Evolutionary conservation across 2,797 vertebrate genomes (phyloP).

Genomic region (Sternarchorhynchus goeldii): DNA sequence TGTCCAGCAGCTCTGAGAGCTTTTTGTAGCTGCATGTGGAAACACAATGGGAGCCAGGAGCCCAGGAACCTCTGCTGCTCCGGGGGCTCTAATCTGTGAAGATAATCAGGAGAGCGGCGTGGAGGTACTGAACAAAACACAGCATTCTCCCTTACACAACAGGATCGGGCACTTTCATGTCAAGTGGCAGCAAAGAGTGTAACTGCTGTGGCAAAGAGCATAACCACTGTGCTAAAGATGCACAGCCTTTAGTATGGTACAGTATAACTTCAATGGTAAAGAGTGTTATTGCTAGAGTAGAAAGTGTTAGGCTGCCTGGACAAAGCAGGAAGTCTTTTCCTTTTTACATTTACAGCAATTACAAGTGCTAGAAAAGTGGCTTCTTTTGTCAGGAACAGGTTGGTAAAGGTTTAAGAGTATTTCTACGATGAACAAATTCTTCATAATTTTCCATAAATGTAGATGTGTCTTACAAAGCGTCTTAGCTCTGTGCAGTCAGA

Average conservation of each 20-base stretch:
- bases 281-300: too few relatives aligned
- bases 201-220: not conserved
- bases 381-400: too few relatives aligned
- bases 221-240: too few relatives aligned
- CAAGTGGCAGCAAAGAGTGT: not conserved
- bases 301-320: too few relatives aligned
- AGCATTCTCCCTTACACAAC: not conserved
- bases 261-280: not conserved
- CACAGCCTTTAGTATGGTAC: too few relatives aligned
- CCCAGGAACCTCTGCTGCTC: not conserved
- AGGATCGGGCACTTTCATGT: not conserved
- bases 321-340: too few relatives aligned
- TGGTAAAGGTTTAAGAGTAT: not conserved
- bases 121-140: not conserved
- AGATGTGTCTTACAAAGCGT: not conserved
- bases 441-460: slow-evolving; percentile 15
- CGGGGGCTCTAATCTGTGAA: not conserved
- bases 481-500: slow-evolving; percentile 16
- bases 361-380: not conserved
- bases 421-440: not conserved
- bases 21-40: not conserved
- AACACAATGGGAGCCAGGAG: too few relatives aligned
- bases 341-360: not conserved
- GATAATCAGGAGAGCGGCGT: not conserved
- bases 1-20: not conserved